Evolutionary conservation across 1,140 invertebrate genomes (phyloP).

Genomic region (Radopholus similis): DNA sequence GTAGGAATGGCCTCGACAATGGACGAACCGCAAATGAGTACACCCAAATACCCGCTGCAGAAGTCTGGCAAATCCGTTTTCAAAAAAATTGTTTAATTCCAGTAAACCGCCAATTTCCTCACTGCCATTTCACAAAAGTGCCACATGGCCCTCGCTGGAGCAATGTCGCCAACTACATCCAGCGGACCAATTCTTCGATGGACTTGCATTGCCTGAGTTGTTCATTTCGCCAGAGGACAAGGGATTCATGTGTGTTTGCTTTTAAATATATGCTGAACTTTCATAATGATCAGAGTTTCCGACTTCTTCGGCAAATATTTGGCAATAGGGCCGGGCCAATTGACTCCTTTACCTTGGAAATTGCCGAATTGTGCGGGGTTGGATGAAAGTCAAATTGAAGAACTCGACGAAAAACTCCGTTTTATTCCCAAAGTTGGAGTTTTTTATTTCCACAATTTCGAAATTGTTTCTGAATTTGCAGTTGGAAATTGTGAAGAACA

Average conservation of each 20-base stretch:
- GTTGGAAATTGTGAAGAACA: too few species aligned
- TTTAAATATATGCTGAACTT: neutral
- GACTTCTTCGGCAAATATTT: slow-evolving; percentile 27
- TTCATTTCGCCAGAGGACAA: slow-evolving; percentile 25
- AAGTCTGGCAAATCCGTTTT: slow-evolving; percentile 13
- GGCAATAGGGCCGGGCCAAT: neutral
- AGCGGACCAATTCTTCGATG: neutral
- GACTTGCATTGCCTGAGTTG: neutral
- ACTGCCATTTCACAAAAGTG: neutral
- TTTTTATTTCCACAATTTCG: too few species aligned
- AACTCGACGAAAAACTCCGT: slow-evolving; percentile 5
- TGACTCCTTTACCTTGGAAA: slow-evolving; percentile 24
- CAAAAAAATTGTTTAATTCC: neutral
- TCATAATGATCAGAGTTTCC: neutral
- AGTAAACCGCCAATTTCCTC: neutral
- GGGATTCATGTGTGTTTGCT: slow-evolving; percentile 18
- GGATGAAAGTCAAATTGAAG: neutral
- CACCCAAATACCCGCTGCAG: slow-evolving; percentile 14
- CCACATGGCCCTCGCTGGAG: slow-evolving; percentile 19
- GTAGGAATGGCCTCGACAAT: neutral
- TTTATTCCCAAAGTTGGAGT: neutral
- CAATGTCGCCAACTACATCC: slow-evolving; percentile 2
- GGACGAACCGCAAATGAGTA: slow-evolving; percentile 11
- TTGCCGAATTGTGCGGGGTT: neutral
- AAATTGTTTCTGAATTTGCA: too few species aligned